Evolutionary conservation across 1,140 invertebrate species (phyloP).

Genomic region (Euura lappo): DNA sequence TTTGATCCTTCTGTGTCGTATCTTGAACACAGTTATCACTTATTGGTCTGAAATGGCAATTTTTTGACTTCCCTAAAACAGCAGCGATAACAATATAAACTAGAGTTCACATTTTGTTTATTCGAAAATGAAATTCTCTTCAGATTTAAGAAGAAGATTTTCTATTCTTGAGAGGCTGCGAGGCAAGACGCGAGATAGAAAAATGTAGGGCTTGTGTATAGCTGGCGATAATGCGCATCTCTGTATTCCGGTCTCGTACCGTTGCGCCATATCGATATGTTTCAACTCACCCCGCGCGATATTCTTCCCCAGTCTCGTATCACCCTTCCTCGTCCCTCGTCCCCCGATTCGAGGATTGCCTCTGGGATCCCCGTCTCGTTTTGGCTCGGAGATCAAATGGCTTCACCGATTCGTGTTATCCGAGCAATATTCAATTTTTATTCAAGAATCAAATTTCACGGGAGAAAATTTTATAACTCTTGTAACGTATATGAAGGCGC

Average conservation of each 20-base stretch:
- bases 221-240: slow-evolving; percentile 52
- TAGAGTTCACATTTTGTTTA: no score
- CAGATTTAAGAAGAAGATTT: no score
- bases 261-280: slow-evolving; percentile 60
- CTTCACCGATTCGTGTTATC: slow-evolving; percentile 2
- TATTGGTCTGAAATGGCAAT: no score
- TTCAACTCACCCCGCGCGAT: slow-evolving; percentile 29
- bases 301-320: slow-evolving; percentile 15
- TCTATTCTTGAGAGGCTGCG: no score
- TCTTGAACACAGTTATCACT: no score
- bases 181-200: neutral
- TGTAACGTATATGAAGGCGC: neutral
- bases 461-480: slow-evolving; percentile 20
- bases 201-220: slow-evolving; percentile 12
- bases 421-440: neutral
- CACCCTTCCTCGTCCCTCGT: neutral
- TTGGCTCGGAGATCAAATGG: slow-evolving; percentile 9
- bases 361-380: neutral
- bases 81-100: no score
- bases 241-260: slow-evolving; percentile 55
- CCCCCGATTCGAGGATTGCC: neutral
- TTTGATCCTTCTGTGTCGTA: no score
- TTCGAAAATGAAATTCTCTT: no score
- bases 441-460: slow-evolving; percentile 4
- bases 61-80: no score